phyloP scores from a whole-genome alignment of 2,888 invertebrate genomes.

The Dasysyrphus albostriatus region DNA sequence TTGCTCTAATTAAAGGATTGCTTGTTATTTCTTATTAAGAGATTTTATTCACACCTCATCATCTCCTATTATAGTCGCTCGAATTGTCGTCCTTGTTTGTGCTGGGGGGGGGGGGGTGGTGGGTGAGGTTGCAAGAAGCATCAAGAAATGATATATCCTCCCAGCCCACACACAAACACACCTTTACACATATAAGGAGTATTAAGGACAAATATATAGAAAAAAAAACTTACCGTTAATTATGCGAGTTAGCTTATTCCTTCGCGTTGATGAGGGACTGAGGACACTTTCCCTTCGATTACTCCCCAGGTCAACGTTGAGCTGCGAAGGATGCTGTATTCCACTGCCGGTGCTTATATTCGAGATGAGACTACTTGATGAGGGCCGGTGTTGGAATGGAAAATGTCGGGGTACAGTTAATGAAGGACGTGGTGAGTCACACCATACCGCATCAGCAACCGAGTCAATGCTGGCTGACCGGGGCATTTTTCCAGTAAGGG shows the following conservation, averaged over 20 bases:
- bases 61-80: slow-evolving; percentile 66
- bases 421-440: slow-evolving; percentile 84
- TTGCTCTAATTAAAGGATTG: slow-evolving; percentile 58
- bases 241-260: slow-evolving; percentile 90
- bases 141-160: not conserved
- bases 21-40: slow-evolving; percentile 22
- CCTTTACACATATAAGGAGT: not conserved
- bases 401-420: slow-evolving; percentile 81
- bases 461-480: slow-evolving; percentile 93
- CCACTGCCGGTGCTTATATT: slow-evolving; percentile 80
- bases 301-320: slow-evolving; percentile 82
- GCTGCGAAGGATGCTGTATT: slow-evolving; percentile 82
- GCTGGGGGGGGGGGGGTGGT: not conserved
- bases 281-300: slow-evolving; percentile 87
- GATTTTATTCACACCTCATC: slow-evolving; percentile 68
- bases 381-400: slow-evolving; percentile 83
- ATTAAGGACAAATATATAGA: not conserved
- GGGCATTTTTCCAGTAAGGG: slow-evolving; percentile 83
- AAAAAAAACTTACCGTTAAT: slow-evolving; percentile 87
- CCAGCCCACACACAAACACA: slow-evolving; percentile 15
- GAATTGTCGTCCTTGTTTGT: slow-evolving; percentile 65
- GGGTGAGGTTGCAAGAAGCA: not conserved
- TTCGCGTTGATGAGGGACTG: slow-evolving; percentile 90
- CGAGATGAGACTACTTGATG: slow-evolving; percentile 82
- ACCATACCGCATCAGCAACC: slow-evolving; percentile 89